Evolutionary conservation across 2,113 vertebrate species (phyloP).

Genomic region (Hystrix cristata): DNA sequence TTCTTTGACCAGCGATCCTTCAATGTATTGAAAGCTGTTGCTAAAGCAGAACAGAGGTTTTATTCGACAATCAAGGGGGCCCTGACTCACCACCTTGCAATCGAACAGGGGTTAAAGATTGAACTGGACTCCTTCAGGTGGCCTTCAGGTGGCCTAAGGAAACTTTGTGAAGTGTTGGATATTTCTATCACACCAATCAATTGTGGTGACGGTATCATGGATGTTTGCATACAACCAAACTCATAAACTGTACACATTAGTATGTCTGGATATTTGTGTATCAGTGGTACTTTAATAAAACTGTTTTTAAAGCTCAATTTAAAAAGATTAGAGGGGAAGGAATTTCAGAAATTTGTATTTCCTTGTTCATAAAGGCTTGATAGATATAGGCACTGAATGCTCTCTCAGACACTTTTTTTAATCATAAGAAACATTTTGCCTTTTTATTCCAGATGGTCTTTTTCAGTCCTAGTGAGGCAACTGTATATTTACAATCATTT

Average conservation of each 20-base stretch:
- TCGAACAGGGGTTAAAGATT: neutral
- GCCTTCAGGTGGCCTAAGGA: no score
- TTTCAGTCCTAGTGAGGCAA: neutral
- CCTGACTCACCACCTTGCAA: neutral
- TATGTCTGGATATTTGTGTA: neutral
- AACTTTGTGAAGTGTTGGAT: neutral
- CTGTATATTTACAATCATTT: neutral
- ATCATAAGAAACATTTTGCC: neutral
- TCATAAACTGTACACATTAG: neutral
- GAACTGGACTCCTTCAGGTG: neutral
- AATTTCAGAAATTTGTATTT: neutral
- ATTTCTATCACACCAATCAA: neutral
- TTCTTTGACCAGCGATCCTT: neutral
- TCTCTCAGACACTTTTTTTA: neutral
- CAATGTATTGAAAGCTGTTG: neutral
- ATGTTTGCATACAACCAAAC: neutral
- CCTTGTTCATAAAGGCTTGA: neutral
- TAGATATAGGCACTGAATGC: neutral
- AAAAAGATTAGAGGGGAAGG: neutral
- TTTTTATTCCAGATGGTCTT: neutral
- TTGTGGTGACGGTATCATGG: neutral
- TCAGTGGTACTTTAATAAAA: neutral
- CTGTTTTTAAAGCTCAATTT: neutral
- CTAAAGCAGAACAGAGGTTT: neutral
- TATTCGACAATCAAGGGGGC: neutral